Percentiles rank a stretch among this genome's conserved stretches.
Conservation (phyloP, 2,888 invertebrate species). For the Temnothorax ravouxi region DNA sequence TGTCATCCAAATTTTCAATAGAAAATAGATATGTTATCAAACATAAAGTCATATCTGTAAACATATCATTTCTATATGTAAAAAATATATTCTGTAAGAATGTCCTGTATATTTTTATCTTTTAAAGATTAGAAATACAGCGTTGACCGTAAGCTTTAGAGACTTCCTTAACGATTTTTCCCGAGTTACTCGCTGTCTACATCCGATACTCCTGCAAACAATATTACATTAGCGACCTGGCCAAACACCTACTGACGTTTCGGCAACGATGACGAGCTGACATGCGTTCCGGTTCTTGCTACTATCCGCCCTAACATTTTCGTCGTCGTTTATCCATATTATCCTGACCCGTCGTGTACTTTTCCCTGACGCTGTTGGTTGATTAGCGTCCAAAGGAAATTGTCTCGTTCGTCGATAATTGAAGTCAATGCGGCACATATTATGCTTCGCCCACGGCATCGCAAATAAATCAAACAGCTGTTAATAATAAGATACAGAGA, state of each 20-base stretch:
- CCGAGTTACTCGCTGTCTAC: slow-evolving; percentile 63
- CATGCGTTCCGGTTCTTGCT: slow-evolving; percentile 73
- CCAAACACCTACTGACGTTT: slow-evolving; percentile 79
- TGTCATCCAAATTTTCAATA: neutral
- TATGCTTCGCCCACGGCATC: neutral
- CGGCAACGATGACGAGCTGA: slow-evolving; percentile 70
- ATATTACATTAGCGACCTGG: slow-evolving; percentile 83
- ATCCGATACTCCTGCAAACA: slow-evolving; percentile 82
- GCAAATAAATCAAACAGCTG: slow-evolving; percentile 7
- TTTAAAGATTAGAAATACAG: slow-evolving; percentile 23
- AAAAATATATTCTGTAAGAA: neutral
- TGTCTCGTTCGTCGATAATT: slow-evolving; percentile 31
- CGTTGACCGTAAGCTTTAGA: slow-evolving; percentile 11
- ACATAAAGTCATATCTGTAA: neutral
- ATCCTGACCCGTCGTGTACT: slow-evolving; percentile 52
- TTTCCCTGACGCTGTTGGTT: slow-evolving; percentile 47
- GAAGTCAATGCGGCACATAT: slow-evolving; percentile 7
- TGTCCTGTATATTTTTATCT: neutral
- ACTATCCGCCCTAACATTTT: slow-evolving; percentile 54
- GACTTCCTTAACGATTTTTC: slow-evolving; percentile 66
- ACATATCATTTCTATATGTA: neutral
- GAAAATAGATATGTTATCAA: neutral
- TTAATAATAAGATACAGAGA: neutral
- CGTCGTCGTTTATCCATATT: slow-evolving; percentile 59
- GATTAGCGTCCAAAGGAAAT: slow-evolving; percentile 60